Percentiles rank a stretch among this genome's conserved stretches.
These are phyloP conservation scores for Actinia tenebrosa DNA, from an alignment of 64 coral and sea anemone species.

Conservation along the genomic window DNA sequence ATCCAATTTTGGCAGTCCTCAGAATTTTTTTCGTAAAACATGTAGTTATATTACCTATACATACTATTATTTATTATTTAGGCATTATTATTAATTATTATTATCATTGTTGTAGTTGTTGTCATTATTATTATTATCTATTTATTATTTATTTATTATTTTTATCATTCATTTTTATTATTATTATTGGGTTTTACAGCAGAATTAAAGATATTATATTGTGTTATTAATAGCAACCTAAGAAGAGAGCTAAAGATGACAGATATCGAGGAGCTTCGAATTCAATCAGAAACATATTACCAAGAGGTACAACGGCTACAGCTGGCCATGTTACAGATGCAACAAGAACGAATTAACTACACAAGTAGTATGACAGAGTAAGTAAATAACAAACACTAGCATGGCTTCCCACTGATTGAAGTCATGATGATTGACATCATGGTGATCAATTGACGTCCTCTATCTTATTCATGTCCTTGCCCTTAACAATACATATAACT, in stretches of 20 bases:
- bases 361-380: not conserved
- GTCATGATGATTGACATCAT: too few species aligned
- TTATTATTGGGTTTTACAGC: not conserved
- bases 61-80: too few species aligned
- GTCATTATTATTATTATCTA: not conserved
- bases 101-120: not conserved
- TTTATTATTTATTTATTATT: too few species aligned
- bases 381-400: not conserved
- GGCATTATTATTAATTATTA: not conserved
- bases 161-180: not conserved
- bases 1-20: too few species aligned
- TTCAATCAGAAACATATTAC: slow-evolving; percentile 83
- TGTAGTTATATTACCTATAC: too few species aligned
- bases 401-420: not conserved
- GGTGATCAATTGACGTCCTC: too few species aligned
- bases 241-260: slow-evolving; percentile 78
- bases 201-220: not conserved
- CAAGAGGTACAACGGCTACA: slow-evolving; percentile 56
- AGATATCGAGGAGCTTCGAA: slow-evolving; percentile 78
- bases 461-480: too few species aligned
- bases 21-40: too few species aligned
- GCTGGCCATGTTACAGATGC: slow-evolving; percentile 5
- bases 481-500: not conserved
- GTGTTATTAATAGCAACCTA: slow-evolving; percentile 33
- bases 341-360: slow-evolving; percentile 19